Base-by-base conservation (phyloP, 2,888 invertebrate genomes). In the Ectemnius lituratus region DNA sequence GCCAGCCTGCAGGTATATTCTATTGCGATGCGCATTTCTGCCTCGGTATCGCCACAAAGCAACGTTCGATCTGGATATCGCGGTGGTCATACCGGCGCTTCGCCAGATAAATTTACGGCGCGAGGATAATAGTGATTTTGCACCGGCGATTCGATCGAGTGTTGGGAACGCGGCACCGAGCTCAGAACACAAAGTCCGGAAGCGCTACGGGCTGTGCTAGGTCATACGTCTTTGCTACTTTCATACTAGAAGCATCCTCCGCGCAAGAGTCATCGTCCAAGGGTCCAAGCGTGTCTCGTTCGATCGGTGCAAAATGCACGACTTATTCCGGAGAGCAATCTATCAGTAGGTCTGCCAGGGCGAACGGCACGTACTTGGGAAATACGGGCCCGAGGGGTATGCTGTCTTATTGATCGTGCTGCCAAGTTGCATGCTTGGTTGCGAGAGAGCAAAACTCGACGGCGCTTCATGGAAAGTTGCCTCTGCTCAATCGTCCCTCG, bases 351-450 rank as follows among this genome's bases (percentile, higher is more conserved):
- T 52, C n/a, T 37, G 37, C 37, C 37, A 11, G 62, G 23, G 27
- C 4, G 6, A 18, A 8, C 14, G 57, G 13, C 11, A 2, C 45
- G 11, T 28, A 0, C 65, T 49, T 60, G 69, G 59, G 64, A 77
- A 60, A 57, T 45, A 59, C 61, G 62, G 67, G 45, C 64, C 62
- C 63, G 64, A 59, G 67, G 67, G 61, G 70, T 73, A 76, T 47
- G 45, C 72, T 37, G 37, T 37, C 37, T 11, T 81, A 81, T 79
- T 71, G 81, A 81, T 81, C 79, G 76, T 18, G 61, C 66, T 64
- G 57, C 61, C 67, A 47, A 73, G 66, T 62, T 78, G 58, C 66
- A 70, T 59, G 67, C 62, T 47, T 27, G 46, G 64, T 64, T 73
- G 58, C 59, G 16, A 62, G 65, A 69, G 47, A 37, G 47, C 63